Base-by-base conservation (phyloP, 2,888 invertebrate species). In the Pomacea canaliculata region DNA sequence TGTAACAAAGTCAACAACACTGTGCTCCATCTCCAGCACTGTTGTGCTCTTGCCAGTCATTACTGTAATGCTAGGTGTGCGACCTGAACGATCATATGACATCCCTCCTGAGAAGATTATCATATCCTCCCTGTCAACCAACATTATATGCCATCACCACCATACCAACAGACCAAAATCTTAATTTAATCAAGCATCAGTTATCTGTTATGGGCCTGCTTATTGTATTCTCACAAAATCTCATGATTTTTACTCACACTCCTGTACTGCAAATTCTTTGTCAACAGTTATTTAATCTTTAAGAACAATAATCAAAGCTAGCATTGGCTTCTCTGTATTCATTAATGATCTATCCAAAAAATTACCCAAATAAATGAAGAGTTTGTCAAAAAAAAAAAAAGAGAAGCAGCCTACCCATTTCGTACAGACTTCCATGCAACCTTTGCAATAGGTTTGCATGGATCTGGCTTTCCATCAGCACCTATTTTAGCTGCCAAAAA, bases 21-120 rank as follows among this genome's bases (percentile, higher is more conserved):
- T 95, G 92, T 99, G 97, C 91, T 99, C 99, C 99, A 99, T 99
- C 93, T 99, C 99, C 88, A 99, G 93, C 80, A 99, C 98, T 56
- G 98, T 98, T 83, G 97, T 98, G 85, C 95, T 95, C 93, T 97
- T 98, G 84, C 97, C 97, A 92, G 96, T 96, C 92, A 97, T 95
- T 85, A 98, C 97, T 56, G 98, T 98, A 91, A 98, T 95, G 92
- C 97, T 96, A 88, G 97, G 97, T 1, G 96, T 89, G 63, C 89
- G 84, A 94, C 92, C 96, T 93, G 86, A 96, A 94, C 87, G 95
- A 92, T 97, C 97, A 90, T 95, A 94, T 76, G 97, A 95, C 92
- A 98, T 94, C 70, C 98, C 98, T 85, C 98, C 98, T 84, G 97
- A 97, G 93, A 98, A 98, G 93, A 98, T 96, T 92, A 98, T 95